Evolutionary conservation across 2,888 invertebrate species (phyloP), one percentile per base, ranked within the genome.

Genomic region (Limnephilus auricula): DNA sequence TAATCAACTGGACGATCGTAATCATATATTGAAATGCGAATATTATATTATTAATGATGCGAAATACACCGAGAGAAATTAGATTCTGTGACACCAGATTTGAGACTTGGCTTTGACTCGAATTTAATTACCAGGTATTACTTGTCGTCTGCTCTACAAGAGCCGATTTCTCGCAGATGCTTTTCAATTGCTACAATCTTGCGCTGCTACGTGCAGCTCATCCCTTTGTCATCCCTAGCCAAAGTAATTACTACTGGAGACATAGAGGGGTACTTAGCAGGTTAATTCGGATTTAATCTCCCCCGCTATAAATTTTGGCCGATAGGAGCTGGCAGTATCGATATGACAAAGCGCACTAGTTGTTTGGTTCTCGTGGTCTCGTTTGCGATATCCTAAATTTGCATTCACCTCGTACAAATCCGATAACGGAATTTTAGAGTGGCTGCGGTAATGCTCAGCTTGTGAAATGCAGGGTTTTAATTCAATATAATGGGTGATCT

Each of bases 241-340:
- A 25, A 65, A 65, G 65, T 65, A 65, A 65, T 82, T 31, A 34
- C 80, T 80, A 18, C 32, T 32, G 32, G 31, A 34, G 80, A 30
- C n/a, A n/a, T 65, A 32, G 34, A 34, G 84, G 40, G 84, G 86
- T 13, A 50, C n/a, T 50, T 31, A 32, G 18, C 45, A 86, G 86
- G 86, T 86, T 86, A 50, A 86, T 86, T 50, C 13, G 50, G 86
- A 86, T 86, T 86, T 86, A 86, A 86, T 86, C 86, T 86, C 84
- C n/a, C 50, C 45, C 50, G 32, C 50, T 50, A 86, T 86, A 45
- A 86, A 45, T 86, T 86, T 50, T 13, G 50, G 37, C 40, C 84
- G 34, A 37, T 84, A 37, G 84, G 25, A 84, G 40, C 37, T 37
- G 12, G n/a, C n/a, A 37, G 84, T 84, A 84, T 84, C 37, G 37